These are phyloP conservation scores for Caloenas nicobarica DNA, from an alignment of 2,113 vertebrate species.

Conservation along the genomic window DNA sequence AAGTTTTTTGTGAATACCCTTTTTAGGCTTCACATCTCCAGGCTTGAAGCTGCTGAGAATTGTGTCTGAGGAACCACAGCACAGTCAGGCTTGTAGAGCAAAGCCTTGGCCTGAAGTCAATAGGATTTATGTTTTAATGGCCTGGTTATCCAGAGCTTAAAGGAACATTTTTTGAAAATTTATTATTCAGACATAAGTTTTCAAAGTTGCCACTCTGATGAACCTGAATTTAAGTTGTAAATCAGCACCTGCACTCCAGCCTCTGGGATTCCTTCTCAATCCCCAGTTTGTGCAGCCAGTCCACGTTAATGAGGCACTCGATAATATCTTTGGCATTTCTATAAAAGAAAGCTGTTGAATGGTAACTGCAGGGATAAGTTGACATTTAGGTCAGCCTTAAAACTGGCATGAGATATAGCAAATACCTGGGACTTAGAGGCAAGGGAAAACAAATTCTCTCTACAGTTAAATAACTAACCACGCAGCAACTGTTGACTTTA, in stretches of 20 bases:
- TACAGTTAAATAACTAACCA: conserved; percentile 62
- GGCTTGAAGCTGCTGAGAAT: not conserved
- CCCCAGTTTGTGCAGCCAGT: conserved; percentile 48
- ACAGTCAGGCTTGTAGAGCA: not conserved
- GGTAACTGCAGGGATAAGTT: conserved; percentile 52
- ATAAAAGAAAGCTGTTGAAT: conserved; percentile 66
- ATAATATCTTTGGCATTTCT: conserved; percentile 68
- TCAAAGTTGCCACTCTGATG: conserved; percentile 34
- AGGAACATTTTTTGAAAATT: not conserved
- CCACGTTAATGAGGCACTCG: conserved; percentile 45
- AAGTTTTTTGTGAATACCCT: not conserved
- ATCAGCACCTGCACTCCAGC: conserved; percentile 54
- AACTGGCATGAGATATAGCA: conserved; percentile 61
- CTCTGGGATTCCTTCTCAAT: conserved; percentile 50
- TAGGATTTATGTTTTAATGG: conserved; percentile 50
- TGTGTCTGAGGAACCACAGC: not conserved
- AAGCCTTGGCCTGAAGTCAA: conserved; percentile 12
- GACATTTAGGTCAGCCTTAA: conserved; percentile 65
- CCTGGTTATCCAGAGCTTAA: conserved; percentile 48
- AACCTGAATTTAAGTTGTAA: conserved; percentile 34
- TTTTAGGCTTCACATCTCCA: not conserved
- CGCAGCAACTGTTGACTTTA: conserved; percentile 62
- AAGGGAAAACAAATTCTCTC: conserved; percentile 63
- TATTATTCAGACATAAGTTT: conserved; percentile 48
- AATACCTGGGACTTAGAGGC: conserved; percentile 62